A percentile compares a stretch with the other conserved stretches of the same genome.
Conservation (phyloP, 2,888 invertebrate genomes). For the Diarsia dahlii region DNA sequence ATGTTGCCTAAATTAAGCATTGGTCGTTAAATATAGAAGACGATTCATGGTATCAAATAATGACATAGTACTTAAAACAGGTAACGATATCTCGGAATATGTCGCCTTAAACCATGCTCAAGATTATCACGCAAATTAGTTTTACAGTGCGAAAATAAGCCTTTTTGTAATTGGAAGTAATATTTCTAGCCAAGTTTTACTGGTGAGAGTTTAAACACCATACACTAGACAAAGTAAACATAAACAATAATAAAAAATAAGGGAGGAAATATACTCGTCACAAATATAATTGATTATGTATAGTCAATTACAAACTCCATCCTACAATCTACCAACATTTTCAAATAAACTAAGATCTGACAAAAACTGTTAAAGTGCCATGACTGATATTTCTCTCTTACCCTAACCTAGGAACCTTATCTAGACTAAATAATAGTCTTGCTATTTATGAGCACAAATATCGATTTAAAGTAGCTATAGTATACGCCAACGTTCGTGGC, state of each 20-base stretch:
- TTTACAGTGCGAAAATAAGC: not conserved
- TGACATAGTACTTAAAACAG: not conserved
- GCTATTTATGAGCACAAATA: conserved; percentile 48
- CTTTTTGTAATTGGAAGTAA: not conserved
- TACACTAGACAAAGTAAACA: not conserved
- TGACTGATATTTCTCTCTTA: conserved; percentile 63
- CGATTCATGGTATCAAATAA: not conserved
- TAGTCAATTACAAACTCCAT: conserved; percentile 74
- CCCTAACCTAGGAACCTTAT: conserved; percentile 27
- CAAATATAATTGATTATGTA: conserved; percentile 27
- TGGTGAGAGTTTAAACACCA: not conserved
- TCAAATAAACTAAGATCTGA: conserved; percentile 58
- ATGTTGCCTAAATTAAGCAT: not conserved
- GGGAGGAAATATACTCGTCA: conserved; percentile 25
- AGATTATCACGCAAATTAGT: conserved; percentile 5
- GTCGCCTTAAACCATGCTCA: not conserved
- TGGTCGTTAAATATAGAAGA: not conserved
- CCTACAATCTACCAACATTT: conserved; percentile 45
- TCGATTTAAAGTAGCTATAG: conserved; percentile 47
- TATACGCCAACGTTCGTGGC: conserved; percentile 22
- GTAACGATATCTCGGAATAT: not conserved
- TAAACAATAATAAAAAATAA: conserved; percentile 26
- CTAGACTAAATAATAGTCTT: conserved; percentile 25
- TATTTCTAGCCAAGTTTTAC: not conserved
- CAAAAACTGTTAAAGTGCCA: conserved; percentile 58